A percentile compares a stretch with the other conserved stretches of the same genome.
Conservation (phyloP, 2,113 vertebrate genomes). For the Aplodontia rufa region DNA sequence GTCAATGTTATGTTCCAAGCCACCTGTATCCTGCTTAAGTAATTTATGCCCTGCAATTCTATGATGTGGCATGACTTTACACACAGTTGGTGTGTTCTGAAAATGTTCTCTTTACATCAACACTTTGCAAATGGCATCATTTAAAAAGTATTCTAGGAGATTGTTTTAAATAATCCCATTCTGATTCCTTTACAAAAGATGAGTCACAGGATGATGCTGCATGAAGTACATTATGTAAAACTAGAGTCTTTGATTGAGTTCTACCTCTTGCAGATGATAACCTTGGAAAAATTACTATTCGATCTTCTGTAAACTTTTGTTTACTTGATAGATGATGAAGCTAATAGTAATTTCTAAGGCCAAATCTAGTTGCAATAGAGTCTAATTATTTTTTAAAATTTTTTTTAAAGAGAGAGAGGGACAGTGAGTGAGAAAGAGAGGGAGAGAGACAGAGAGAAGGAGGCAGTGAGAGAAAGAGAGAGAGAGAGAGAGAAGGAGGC, state of each 20-base stretch:
- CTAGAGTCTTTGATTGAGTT: background rate
- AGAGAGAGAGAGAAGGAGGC: too few species aligned
- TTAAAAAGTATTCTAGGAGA: background rate
- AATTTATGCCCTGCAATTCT: background rate
- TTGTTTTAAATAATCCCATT: background rate
- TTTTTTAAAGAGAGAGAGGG: too few species aligned
- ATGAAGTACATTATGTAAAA: background rate
- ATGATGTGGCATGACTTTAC: background rate
- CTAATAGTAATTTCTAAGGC: background rate
- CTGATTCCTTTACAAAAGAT: background rate
- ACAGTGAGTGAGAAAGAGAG: too few species aligned
- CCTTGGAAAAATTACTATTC: background rate
- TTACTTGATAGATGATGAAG: background rate
- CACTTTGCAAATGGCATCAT: background rate
- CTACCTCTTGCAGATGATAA: background rate
- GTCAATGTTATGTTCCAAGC: background rate
- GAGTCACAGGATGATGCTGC: background rate
- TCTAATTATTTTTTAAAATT: background rate
- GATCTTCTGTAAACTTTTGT: background rate
- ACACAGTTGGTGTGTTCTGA: background rate
- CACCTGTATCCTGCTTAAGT: background rate
- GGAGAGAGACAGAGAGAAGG: too few species aligned
- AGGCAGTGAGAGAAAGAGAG: too few species aligned
- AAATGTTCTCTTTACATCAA: background rate
- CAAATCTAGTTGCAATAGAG: background rate